Evolutionary conservation across 2,797 vertebrate species (phyloP), one percentile per base, ranked within the genome.

Genomic region (Sebastes hubbsi): DNA sequence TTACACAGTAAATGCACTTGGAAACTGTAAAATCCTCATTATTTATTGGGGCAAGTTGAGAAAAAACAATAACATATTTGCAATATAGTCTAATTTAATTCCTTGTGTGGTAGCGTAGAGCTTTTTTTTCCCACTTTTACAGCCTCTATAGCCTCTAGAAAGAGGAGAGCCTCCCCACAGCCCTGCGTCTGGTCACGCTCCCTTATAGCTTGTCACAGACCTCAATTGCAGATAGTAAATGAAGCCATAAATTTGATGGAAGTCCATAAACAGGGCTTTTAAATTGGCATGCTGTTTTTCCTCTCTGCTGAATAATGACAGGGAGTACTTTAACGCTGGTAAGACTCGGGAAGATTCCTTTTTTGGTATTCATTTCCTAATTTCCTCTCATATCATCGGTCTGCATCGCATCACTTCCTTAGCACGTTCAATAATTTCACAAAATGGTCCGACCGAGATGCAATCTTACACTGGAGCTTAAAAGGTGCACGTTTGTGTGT

Each of bases 151-250:
- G n/a, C n/a, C n/a, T n/a, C n/a, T n/a, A 72, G 55, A 65, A 32
- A 82, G 49, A 81, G 29, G 55, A 72, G 29, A 65, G 66, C 71
- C 84, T 62, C 61, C 74, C 83, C n/a, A 22, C 77, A 72, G 58
- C 16, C 54, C 77, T 10, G 30, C 29, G 12, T 78, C 78, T 87
- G 77, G 88, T 85, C 87, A 80, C 82, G 81, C 75, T 85, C 72
- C 79, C 81, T 76, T 60, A 84, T 61, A 87, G 88, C 86, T 88
- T 90, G 81, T 91, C 92, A 90, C 80, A 73, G 83, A 84, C 80
- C 82, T 92, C 88, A 89, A 92, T 87, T 91, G 87, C 85, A 82
- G 87, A 92, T 84, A 87, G 85, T 92, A 92, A 94, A 93, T 91
- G 78, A 91, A 90, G 81, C 79, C 61, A 75, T 92, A 91, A 89